These are phyloP conservation scores for Pogoniulus pusillus DNA, from an alignment of 2,797 vertebrate species.

Conservation along the genomic window DNA sequence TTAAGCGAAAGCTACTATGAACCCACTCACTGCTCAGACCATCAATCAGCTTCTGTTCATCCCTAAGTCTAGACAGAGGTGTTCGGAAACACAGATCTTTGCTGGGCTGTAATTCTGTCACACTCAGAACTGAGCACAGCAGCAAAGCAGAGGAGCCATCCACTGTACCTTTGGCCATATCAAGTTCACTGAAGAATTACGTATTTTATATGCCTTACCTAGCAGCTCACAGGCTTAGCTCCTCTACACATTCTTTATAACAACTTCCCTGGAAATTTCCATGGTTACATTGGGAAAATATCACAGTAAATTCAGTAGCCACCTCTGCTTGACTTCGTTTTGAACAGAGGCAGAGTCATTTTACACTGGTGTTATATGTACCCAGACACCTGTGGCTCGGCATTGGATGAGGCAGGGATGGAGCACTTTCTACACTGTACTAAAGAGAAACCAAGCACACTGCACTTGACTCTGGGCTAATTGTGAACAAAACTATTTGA, in stretches of 20 bases:
- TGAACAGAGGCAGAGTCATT: not conserved
- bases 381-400: too few relatives aligned
- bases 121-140: not conserved
- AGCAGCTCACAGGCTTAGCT: not conserved
- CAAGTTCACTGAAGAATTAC: not conserved
- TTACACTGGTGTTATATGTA: not conserved
- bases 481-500: rapidly evolving
- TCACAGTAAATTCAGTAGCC: not conserved
- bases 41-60: not conserved
- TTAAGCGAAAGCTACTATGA: not conserved
- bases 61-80: not conserved
- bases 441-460: not conserved
- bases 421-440: rapidly evolving
- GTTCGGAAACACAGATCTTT: not conserved
- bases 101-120: not conserved
- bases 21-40: not conserved
- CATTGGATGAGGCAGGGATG: not conserved
- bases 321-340: not conserved
- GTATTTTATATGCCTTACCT: not conserved
- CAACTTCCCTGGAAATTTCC: not conserved
- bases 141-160: not conserved
- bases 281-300: not conserved
- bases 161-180: not conserved
- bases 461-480: not conserved
- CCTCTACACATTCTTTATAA: not conserved